phyloP scores from a whole-genome alignment of 2,888 invertebrate species.

The Eupithecia centaureata region DNA sequence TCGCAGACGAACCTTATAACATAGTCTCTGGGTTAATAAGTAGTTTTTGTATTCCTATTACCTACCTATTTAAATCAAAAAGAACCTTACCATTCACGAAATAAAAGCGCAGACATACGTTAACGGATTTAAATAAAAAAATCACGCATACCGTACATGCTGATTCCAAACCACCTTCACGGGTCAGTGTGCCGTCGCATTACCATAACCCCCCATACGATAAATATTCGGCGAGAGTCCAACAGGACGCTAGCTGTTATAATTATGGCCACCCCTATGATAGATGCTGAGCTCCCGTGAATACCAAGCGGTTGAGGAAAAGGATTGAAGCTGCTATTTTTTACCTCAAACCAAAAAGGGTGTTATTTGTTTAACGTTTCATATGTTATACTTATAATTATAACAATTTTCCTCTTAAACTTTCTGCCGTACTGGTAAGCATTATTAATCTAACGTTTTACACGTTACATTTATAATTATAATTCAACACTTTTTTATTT shows the following conservation, averaged over 20 bases:
- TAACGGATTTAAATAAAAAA: background rate
- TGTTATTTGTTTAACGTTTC: background rate
- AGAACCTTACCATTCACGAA: background rate
- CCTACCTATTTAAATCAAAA: too few species aligned
- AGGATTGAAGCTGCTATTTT: background rate
- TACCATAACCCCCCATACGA: constrained; percentile 56
- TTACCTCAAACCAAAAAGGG: background rate
- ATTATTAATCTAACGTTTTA: too few species aligned
- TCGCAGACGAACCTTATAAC: too few species aligned
- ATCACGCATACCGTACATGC: background rate
- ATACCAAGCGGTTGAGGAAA: constrained; percentile 47
- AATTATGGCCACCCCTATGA: constrained; percentile 59
- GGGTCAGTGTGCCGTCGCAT: constrained; percentile 39
- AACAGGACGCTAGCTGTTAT: constrained; percentile 52
- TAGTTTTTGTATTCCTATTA: too few species aligned
- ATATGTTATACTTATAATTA: too few species aligned
- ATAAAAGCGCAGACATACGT: background rate
- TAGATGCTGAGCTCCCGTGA: constrained; percentile 49
- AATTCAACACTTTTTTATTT: too few species aligned
- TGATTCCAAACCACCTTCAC: constrained; percentile 13
- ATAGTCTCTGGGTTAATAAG: background rate
- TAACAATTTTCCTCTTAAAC: too few species aligned
- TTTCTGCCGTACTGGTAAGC: too few species aligned
- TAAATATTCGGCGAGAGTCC: constrained; percentile 60
- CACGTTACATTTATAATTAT: too few species aligned